Base-by-base conservation (phyloP, 2,888 invertebrate genomes). In the Platycnemis pennipes region DNA sequence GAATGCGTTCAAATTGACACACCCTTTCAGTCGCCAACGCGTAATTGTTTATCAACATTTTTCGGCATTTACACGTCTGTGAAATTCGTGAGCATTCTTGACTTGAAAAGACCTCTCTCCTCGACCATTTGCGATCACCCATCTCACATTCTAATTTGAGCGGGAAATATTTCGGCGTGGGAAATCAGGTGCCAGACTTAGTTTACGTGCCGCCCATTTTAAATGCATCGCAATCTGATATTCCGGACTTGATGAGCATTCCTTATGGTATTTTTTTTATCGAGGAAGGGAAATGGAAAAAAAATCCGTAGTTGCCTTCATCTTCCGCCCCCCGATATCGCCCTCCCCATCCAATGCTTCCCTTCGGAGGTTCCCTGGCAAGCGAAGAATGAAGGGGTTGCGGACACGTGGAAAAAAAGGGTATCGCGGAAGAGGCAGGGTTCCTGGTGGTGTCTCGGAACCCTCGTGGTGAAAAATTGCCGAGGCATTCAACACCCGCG, bases 231-330 rank as follows among this genome's bases (percentile, higher is more conserved):
- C 77, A 77, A 77, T 37, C 77, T 37, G 77, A 77, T 77, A 77
- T 77, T 77, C 77, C 77, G 31, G 37, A 77, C 37, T 77, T 77
- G 77, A 77, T 77, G 77, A 77, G 77, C 77, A 77, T 77, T 77
- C 77, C 77, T 22, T 37, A 26, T 37, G 77, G n/a, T 77, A 22
- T 31, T 37, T 77, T 37, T 77, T 77, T 77, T 37, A 11, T 77
- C 37, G 77, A 4, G 37, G 31, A 37, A 77, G 37, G 37, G 37
- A 77, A 77, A 63, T 63, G 37, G 37, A 77, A 37, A 77, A 77
- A 77, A 77, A 37, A 69, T 77, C 77, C 77, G 16, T 77, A 77
- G 77, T 77, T 77, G 77, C 77, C 77, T 77, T 77, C 77, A 37
- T 77, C 77, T 37, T 11, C 31, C 69, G 11, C 77, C 77, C 77